Evolutionary conservation across 2,797 vertebrate genomes (phyloP), one percentile per base, ranked within the genome.

Genomic region (Hirundo rustica): DNA sequence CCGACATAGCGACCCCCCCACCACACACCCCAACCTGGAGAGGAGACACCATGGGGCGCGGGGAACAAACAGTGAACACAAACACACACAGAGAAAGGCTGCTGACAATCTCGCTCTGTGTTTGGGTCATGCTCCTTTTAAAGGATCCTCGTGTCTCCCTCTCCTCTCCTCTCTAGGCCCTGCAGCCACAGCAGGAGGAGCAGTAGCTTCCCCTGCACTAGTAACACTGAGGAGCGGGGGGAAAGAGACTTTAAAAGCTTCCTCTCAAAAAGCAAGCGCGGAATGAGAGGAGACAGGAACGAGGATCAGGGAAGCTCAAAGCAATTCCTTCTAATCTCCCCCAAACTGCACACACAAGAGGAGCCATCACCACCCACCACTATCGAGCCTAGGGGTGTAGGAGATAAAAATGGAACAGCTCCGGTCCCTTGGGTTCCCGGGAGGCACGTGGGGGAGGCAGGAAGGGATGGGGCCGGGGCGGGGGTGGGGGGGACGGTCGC

Each of bases 1-100:
- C 99, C 98, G 98, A 99, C 99, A 99, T 99, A 98, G 98, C 98
- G 98, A 97, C 97, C 97, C 98, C 98, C 97, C 96, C 96, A 97
- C 98, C 97, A 97, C 97, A 97, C 97, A 97, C 98, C 97, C 98
- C 97, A 96, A 97, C 97, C 96, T 97, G 96, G 96, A 97, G 92
- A 96, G 93, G 96, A 97, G 96, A 97, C 97, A 97, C 97, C 97
- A 96, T 61, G 96, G 95, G 85, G 93, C 5, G 82, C 74, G 91
- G 92, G 92, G 95, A 96, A 97, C 95, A 95, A 95, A 97, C 95
- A 94, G 86, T 85, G 93, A 95, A 92, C 92, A 96, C 93, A 95
- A 65, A 93, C 89, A 97, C 89, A 95, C 89, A 89, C 81, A 90
- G 85, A 92, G 88, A 96, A 95, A 94, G 95, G 92, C 88, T 38